These are phyloP conservation scores for Erpetoichthys calabaricus DNA, from an alignment of 2,797 vertebrate genomes.

Conservation along the genomic window DNA sequence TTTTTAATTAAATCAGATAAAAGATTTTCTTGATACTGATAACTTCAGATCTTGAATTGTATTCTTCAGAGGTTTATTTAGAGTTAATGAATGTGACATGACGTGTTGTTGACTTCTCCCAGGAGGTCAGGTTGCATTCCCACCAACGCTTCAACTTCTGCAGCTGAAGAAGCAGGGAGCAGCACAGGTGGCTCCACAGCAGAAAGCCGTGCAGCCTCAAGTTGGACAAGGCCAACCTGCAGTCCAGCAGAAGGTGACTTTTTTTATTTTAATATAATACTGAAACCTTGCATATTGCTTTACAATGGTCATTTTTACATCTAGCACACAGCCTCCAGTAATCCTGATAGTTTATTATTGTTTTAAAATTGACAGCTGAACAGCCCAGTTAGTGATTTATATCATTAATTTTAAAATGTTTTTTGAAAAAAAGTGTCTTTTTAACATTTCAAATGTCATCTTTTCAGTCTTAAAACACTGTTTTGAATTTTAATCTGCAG, in stretches of 20 bases:
- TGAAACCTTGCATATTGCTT: too few species aligned
- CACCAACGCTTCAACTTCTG: constrained; percentile 40
- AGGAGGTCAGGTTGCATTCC: constrained; percentile 53
- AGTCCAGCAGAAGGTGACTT: constrained; percentile 72
- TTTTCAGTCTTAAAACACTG: neutral
- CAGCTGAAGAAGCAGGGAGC: constrained; percentile 52
- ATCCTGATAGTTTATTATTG: neutral
- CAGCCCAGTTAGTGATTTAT: neutral
- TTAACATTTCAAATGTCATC: neutral
- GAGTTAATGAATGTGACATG: neutral
- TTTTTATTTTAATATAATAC: neutral
- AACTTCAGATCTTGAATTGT: neutral
- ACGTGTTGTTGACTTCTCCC: constrained; percentile 13
- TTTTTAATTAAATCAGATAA: neutral
- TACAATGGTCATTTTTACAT: too few species aligned
- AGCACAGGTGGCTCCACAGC: constrained; percentile 50
- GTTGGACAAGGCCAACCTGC: constrained; percentile 51
- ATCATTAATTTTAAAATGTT: neutral
- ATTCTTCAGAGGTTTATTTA: neutral
- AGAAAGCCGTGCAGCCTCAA: constrained; percentile 72
- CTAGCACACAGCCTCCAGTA: too few species aligned
- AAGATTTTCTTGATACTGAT: neutral
- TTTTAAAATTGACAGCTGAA: neutral
- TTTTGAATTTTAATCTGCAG: neutral
- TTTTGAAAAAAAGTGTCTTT: neutral